A percentile compares a stretch with the other conserved stretches of the same genome.
Evolutionary conservation across 23 tunicate species (phyloP).

Genomic region (Styela plicata): DNA sequence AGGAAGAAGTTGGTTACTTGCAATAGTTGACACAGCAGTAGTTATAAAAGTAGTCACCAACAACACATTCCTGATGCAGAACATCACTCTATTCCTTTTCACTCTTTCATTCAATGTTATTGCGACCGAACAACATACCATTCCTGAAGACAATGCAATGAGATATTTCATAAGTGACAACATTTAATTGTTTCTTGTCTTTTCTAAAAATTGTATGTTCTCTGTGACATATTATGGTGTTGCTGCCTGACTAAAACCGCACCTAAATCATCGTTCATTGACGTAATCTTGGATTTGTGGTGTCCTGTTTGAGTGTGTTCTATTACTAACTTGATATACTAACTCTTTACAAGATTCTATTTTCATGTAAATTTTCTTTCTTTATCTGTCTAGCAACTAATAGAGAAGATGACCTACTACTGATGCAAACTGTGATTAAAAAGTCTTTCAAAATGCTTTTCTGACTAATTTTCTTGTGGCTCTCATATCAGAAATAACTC

Average conservation of each 20-base stretch:
- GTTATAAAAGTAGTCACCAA: neutral
- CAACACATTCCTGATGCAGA: neutral
- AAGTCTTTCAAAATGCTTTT: no score
- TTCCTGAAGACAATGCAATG: neutral
- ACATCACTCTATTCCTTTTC: neutral
- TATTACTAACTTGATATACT: neutral
- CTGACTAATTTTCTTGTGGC: no score
- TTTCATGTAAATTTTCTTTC: no score
- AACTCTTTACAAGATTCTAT: no score
- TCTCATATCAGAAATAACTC: no score
- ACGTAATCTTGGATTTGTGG: neutral
- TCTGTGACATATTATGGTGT: no score
- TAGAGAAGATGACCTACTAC: no score
- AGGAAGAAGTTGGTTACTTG: conserved; percentile 4
- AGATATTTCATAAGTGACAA: no score
- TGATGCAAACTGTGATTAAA: no score
- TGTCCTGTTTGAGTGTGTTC: neutral
- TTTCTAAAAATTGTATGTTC: no score
- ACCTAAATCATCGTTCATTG: neutral
- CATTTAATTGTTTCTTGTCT: no score
- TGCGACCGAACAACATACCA: neutral
- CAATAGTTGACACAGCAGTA: neutral
- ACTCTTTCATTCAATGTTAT: neutral
- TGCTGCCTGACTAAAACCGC: neutral
- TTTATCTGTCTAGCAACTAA: no score